Evolutionary conservation across 2,888 invertebrate genomes (phyloP), one percentile per base, ranked within the genome.

Genomic region (Lycocerus yunnanus): DNA sequence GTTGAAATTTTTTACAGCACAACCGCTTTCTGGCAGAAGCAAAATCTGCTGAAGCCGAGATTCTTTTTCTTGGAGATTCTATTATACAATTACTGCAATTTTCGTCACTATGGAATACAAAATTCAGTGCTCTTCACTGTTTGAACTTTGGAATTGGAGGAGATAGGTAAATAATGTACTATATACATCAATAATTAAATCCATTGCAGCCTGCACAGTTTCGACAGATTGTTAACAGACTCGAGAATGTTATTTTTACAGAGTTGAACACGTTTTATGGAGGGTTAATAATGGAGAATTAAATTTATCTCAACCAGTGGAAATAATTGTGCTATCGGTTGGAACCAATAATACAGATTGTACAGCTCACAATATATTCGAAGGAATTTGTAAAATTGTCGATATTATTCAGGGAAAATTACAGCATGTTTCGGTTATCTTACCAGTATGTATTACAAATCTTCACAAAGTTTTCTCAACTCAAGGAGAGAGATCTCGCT

Each of bases 71-170:
- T 71, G 93, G 93, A 3, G 93, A 93, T 84, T 92, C 92, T 2
- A 88, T 93, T 21, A 88, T 93, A 66, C 89, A 90, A 75, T 89
- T 91, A 74, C 84, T 93, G 75, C 89, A 89, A 78, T 89, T 90
- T 79, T 89, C 90, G 71, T 88, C 90, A 82, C 85, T 92, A 74
- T 93, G 93, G 92, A 88, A 89, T 77, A 89, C 91, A 76, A 88
- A 90, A 85, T 91, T 92, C 85, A 92, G 89, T 71, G 90, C 92
- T 1, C 85, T 93, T 82, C 93, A 93, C 83, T 90, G 91, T 77
- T 85, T 93, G n/a, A 93, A 93, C 85, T 92, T 93, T 85, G 93
- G 93, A 61, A 91, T 93, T 76, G 90, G 91, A 15, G 92, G 91
- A 11, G 93, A 93, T 82, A 89, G 90, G 86, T 86, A 78, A 77